Evolutionary conservation across 2,113 vertebrate species (phyloP), one percentile per base, ranked within the genome.

Genomic region (Calyptomena viridis): DNA sequence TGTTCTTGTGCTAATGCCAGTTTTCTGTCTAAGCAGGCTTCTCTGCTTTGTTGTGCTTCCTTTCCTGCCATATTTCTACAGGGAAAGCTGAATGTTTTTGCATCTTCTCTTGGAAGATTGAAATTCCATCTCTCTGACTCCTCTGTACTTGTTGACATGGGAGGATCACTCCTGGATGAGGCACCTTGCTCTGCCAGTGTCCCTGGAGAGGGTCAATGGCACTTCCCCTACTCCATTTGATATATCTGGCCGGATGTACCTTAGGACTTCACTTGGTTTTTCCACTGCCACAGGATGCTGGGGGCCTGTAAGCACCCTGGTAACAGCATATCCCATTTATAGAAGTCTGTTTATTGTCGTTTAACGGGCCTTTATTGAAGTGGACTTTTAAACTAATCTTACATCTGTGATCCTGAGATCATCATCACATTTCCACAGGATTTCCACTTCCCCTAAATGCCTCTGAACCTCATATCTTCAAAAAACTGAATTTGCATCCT

Each of bases 41-140:
- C 64, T 74, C 74, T 66, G 76, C 42, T 91, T 84, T 78, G 73
- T 71, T 93, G 35, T 78, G 35, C 59, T 87, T 50, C 10, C 59
- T 87, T 78, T 30, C 19, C 52, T 82, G 81, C 39, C 81, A 44
- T 72, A 47, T 93, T 89, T 62, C 93, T 75, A 87, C 64, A 75
- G 69, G 74, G 69, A 91, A 89, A 82, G 56, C 5, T 0, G 22
- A 81, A 81, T 33, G 28, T 12, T 81, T 88, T 53, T 81, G 33
- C 50, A 33, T 75, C 60, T 80, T 89, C 15, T 87, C 77, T 73
- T 75, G 39, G 25, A 84, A 93, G 39, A 42, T 0, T 71, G 60
- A 67, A 78, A 84, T 58, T 95, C 56, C 15, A 17, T 59, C 39
- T 79, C 55, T 13, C 50, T 69, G 27, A 20, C 12, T 35, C 52